Evolutionary conservation across 2,888 invertebrate genomes (phyloP), one percentile per base, ranked within the genome.

Genomic region (Sepiola atlantica): DNA sequence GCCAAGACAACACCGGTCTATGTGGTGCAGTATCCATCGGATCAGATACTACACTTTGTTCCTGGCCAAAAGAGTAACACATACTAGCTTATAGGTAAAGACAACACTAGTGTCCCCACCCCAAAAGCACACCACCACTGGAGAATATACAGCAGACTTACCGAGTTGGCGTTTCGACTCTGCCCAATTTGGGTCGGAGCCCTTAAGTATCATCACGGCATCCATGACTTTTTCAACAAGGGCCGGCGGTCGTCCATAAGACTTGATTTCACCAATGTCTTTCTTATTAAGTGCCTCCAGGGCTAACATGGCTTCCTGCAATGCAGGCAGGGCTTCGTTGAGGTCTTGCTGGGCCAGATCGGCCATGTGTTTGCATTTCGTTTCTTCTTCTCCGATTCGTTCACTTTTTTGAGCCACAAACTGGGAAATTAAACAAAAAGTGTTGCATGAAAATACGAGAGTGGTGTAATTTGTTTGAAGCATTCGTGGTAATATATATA

Each of bases 211-310:
- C 98, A 99, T 98, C 0, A 99, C 98, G 28, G 99, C 98, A 97
- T 99, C 99, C 98, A 99, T 98, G 45, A 97, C 97, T 98, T 98
- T 98, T 97, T 99, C 98, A 0, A 99, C 99, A 97, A 98, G 98
- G 94, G 98, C 98, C 3, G 99, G 99, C 0, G 99, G 99, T 95
- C 98, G 98, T 0, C 98, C 98, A 97, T 99, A 99, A 0, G 99
- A 99, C 97, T 98, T 99, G 95, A 99, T 98, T 98, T 99, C 99
- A 91, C 98, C 98, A 94, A 99, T 98, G 96, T 97, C 97, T 94
- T 97, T 97, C 95, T 97, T 97, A 96, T 97, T 97, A 94, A 97
- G 95, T 16, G 97, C 96, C 94, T 97, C 97, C 94, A 97, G 94
- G 35, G 61, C 98, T 97, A 97, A 97, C 96, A 98, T 98, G 55